Base-by-base conservation (phyloP, 2,888 invertebrate species). In the Miltochrista miniata region DNA sequence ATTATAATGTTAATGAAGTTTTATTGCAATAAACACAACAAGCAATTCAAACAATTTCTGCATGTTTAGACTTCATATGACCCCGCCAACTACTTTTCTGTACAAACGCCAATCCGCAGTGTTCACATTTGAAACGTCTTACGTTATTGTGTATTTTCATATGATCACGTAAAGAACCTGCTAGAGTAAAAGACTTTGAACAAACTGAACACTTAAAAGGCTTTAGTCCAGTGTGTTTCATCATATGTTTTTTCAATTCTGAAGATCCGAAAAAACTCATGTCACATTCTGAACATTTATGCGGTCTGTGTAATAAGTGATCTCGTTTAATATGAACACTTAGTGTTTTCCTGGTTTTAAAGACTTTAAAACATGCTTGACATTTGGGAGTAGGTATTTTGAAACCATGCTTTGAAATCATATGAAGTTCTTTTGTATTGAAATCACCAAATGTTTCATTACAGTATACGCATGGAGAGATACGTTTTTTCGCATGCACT, bases 131-230 rank as follows among this genome's bases (percentile, higher is more conserved):
- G 24, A 57, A 58, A 11, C 35, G n/a, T 36, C n/a, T 45, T 29
- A 67, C 67, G 42, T 74, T 59, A 10, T 48, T 45, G 41, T 81
- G 81, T 11, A 72, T 70, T 12, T 70, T 62, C 68, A 71, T 59
- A 46, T 83, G 82, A 12, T 75, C 65, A 3, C 18, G 64, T 15
- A 79, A 47, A 7, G 60, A 59, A 7, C 61, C 65, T 48, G 54
- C 65, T 15, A 64, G 57, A 0, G 56, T 59, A 36, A 64, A 78
- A 2, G 49, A 41, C 52, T 83, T 87, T 1, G 66, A 45, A 35
- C 89, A 89, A 1, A 84, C 54, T 8, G 72, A 67, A 49, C 89
- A 90, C 40, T 76, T 65, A 44, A 75, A 87, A 3, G 76, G 3
- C 1, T 18, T 12, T 24, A 12, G 47, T 38, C 29, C 79, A 0